Conservation (phyloP, 2,113 vertebrate species). For the Indri indri region DNA sequence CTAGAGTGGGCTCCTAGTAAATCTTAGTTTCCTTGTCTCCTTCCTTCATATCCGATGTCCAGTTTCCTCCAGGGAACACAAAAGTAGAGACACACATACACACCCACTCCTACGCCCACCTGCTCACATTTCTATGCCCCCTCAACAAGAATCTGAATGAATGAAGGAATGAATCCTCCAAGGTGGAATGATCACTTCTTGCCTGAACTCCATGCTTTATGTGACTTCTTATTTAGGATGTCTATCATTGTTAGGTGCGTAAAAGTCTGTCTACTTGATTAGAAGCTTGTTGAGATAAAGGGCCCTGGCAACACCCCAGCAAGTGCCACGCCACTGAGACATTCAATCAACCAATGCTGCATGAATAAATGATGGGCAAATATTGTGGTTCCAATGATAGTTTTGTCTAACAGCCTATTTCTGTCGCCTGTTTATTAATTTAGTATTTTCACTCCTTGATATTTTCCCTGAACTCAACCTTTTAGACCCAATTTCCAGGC, state of each 20-base stretch:
- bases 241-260: background rate
- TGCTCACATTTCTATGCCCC: background rate
- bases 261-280: background rate
- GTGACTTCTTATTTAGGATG: background rate
- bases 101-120: fast-evolving
- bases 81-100: background rate
- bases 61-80: background rate
- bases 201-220: background rate
- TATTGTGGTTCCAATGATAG: fast-evolving
- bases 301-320: background rate
- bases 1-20: background rate
- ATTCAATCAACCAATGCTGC: background rate
- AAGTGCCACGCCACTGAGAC: background rate
- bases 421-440: background rate
- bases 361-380: background rate
- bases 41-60: background rate
- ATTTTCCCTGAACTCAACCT: background rate
- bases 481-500: background rate
- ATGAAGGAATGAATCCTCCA: background rate
- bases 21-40: background rate
- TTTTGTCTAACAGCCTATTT: background rate
- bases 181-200: background rate
- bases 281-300: background rate
- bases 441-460: background rate
- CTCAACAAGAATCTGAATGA: background rate